Evolutionary conservation across 1,140 invertebrate genomes (phyloP).

Genomic region (Thalassaphorura encarpata): DNA sequence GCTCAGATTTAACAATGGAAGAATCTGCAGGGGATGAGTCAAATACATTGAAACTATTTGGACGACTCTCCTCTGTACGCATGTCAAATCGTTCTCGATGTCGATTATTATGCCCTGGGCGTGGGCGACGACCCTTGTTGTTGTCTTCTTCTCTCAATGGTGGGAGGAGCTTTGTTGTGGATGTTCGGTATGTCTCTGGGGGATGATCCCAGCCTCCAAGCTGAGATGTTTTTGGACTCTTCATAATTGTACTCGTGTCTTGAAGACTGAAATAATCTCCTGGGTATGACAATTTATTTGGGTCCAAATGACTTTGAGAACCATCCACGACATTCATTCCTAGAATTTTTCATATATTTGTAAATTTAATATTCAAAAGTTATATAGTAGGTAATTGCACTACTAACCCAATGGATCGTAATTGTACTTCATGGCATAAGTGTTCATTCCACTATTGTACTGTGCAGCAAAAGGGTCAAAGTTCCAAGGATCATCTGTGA

Average conservation of each 20-base stretch:
- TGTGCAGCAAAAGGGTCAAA: constrained; percentile 27
- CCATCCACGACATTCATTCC: constrained; percentile 29
- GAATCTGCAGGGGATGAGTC: background rate
- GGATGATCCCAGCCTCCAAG: constrained; percentile 26
- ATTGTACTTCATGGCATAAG: constrained; percentile 30
- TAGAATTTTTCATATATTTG: background rate
- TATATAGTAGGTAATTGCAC: background rate
- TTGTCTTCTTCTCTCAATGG: too few relatives aligned
- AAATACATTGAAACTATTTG: background rate
- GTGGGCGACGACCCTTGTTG: too few relatives aligned
- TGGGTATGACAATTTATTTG: constrained; percentile 27
- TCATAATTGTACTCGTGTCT: background rate
- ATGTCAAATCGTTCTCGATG: too few relatives aligned
- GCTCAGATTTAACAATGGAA: background rate
- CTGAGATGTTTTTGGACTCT: constrained; percentile 7
- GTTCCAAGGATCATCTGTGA: constrained; percentile 31
- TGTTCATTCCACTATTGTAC: constrained; percentile 27
- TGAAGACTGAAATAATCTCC: constrained; percentile 23
- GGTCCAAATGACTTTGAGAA: constrained; percentile 26
- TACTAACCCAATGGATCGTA: constrained; percentile 30
- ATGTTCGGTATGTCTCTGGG: constrained; percentile 6
- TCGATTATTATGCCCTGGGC: too few relatives aligned
- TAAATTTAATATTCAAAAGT: background rate
- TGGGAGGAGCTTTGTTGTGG: background rate
- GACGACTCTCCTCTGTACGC: too few relatives aligned